These are phyloP conservation scores for Neogale vison DNA, from an alignment of 2,113 vertebrate species.

Conservation along the genomic window DNA sequence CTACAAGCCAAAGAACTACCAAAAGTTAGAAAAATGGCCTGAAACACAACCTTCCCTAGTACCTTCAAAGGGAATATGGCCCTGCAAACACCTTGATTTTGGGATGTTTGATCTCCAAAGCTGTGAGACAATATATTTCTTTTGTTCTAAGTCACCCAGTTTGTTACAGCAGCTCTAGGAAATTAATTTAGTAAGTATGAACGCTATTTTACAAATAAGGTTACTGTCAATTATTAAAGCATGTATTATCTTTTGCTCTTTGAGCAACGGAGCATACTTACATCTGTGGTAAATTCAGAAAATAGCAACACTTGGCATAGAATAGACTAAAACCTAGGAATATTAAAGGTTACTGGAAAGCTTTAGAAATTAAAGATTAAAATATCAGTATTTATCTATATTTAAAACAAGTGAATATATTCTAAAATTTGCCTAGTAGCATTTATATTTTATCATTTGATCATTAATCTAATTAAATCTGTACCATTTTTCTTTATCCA, in stretches of 20 bases:
- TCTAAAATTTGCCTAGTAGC: not conserved
- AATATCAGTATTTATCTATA: not conserved
- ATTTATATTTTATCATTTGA: not conserved
- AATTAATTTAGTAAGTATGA: not conserved
- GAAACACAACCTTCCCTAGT: not conserved
- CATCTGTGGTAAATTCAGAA: conserved; percentile 6
- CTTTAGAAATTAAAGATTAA: not conserved
- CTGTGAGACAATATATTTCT: not conserved
- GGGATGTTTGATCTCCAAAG: not conserved
- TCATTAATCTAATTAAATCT: conserved; percentile 28
- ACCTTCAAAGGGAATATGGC: not conserved
- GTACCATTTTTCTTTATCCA: conserved; percentile 2
- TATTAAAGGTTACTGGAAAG: not conserved
- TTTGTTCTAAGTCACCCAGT: not conserved
- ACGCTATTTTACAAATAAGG: not conserved
- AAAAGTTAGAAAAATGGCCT: not conserved
- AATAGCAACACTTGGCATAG: not conserved
- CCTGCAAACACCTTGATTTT: not conserved
- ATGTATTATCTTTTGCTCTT: not conserved
- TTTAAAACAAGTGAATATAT: conserved; percentile 12
- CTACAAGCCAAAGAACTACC: not conserved
- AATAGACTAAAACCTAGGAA: not conserved
- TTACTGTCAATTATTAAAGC: not conserved
- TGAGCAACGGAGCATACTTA: not conserved
- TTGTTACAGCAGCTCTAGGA: not conserved